A percentile compares a stretch with the other conserved stretches of the same genome.
phyloP scores from a whole-genome alignment of 2,113 vertebrate species.

The Anseranas semipalmata region DNA sequence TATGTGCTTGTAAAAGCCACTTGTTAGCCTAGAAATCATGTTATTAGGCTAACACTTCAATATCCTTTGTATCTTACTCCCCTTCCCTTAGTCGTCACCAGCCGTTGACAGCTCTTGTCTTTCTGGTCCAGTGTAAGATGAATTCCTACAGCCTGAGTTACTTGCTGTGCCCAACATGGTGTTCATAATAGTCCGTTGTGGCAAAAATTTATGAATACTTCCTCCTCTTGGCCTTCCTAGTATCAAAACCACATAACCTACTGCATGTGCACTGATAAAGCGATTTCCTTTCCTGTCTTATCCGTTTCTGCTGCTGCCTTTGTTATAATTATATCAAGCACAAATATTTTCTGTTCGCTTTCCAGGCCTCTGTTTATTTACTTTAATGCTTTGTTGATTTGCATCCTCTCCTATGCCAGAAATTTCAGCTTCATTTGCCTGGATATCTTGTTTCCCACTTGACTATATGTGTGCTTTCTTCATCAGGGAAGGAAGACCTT shows the following conservation, averaged over 20 bases:
- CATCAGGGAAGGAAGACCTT: not conserved
- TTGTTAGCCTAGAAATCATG: not conserved
- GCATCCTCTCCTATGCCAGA: not conserved
- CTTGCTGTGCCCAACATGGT: not conserved
- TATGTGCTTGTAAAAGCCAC: not conserved
- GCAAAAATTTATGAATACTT: not conserved
- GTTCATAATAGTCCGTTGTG: not conserved
- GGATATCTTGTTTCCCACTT: not conserved
- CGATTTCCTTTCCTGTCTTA: not conserved
- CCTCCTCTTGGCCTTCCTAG: not conserved
- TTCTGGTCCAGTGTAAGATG: not conserved
- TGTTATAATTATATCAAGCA: not conserved
- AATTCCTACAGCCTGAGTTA: not conserved
- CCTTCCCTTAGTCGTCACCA: not conserved
- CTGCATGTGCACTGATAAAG: not conserved
- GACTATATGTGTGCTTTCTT: not conserved
- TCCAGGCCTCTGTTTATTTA: slow-evolving; percentile 11
- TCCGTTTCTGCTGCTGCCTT: not conserved
- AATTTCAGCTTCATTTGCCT: not conserved
- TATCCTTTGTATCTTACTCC: not conserved
- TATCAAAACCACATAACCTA: not conserved
- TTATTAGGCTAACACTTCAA: not conserved
- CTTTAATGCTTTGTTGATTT: slow-evolving; percentile 5
- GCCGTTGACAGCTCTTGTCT: not conserved
- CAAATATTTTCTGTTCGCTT: not conserved